phyloP scores from a whole-genome alignment of 2,888 invertebrate genomes.

The Teinopalpus imperialis region DNA sequence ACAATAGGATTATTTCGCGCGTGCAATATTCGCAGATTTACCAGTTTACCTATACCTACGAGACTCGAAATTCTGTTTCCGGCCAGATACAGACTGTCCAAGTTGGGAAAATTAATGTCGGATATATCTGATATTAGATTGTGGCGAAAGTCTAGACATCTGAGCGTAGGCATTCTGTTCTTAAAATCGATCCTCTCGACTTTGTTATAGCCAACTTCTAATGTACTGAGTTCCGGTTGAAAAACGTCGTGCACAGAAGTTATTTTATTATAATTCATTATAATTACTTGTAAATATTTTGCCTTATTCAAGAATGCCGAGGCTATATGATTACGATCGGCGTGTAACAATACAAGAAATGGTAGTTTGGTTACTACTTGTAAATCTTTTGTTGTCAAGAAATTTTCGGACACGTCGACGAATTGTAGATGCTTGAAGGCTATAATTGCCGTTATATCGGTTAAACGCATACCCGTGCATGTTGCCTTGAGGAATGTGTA shows the following conservation, averaged over 20 bases:
- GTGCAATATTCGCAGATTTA: slow-evolving; percentile 86
- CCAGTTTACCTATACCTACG: slow-evolving; percentile 82
- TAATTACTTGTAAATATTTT: slow-evolving; percentile 83
- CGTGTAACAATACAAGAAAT: slow-evolving; percentile 79
- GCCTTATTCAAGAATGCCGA: slow-evolving; percentile 73
- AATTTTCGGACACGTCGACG: slow-evolving; percentile 81
- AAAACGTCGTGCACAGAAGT: slow-evolving; percentile 71
- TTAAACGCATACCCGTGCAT: slow-evolving; percentile 71
- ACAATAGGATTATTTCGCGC: slow-evolving; percentile 85
- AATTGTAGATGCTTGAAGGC: slow-evolving; percentile 80
- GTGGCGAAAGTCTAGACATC: slow-evolving; percentile 78
- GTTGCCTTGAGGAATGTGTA: slow-evolving; percentile 83
- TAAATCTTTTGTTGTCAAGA: slow-evolving; percentile 66
- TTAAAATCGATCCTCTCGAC: slow-evolving; percentile 54
- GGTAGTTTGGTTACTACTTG: slow-evolving; percentile 75
- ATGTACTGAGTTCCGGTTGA: slow-evolving; percentile 78
- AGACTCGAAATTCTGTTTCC: slow-evolving; percentile 86
- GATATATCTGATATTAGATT: slow-evolving; percentile 69
- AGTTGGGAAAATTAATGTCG: slow-evolving; percentile 66
- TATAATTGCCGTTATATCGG: slow-evolving; percentile 72
- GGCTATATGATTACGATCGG: slow-evolving; percentile 76
- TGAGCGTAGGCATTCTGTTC: slow-evolving; percentile 59
- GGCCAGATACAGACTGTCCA: slow-evolving; percentile 89
- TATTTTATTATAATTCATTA: slow-evolving; percentile 79
- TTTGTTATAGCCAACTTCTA: slow-evolving; percentile 79